Evolutionary conservation across 2,113 vertebrate genomes (phyloP).

Genomic region (Budorcas taxicolor): DNA sequence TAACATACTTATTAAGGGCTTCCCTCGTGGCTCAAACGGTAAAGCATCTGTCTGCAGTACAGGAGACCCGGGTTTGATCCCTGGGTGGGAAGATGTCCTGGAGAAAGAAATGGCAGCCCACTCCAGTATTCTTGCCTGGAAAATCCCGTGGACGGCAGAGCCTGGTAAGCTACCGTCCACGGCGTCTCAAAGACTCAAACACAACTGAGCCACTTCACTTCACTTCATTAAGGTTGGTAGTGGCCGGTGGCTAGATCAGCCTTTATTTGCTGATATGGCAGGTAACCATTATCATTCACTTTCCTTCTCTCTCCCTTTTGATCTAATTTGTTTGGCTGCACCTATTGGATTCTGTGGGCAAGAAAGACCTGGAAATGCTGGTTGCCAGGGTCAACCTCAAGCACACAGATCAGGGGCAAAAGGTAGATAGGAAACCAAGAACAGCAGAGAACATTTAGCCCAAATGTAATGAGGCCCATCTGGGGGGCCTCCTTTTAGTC

Average conservation of each 20-base stretch:
- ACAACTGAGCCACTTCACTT: too few relatives aligned
- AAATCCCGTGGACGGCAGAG: too few relatives aligned
- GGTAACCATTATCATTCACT: not conserved
- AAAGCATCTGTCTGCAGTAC: too few relatives aligned
- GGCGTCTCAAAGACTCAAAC: too few relatives aligned
- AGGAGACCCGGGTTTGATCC: too few relatives aligned
- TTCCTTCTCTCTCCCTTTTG: not conserved
- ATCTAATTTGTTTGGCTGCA: not conserved
- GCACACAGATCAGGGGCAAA: not conserved
- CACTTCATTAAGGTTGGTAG: not conserved
- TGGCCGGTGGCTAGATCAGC: not conserved
- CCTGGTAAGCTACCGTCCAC: too few relatives aligned
- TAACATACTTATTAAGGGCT: not conserved
- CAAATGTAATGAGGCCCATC: not conserved
- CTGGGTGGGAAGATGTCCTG: too few relatives aligned
- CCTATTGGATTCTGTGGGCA: not conserved
- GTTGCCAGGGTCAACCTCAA: not conserved
- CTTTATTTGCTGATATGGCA: not conserved
- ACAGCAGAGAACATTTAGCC: not conserved
- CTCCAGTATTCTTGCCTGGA: too few relatives aligned
- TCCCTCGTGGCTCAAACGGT: too few relatives aligned
- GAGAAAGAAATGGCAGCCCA: too few relatives aligned
- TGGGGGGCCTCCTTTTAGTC: not conserved
- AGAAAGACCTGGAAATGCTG: not conserved
- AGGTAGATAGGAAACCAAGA: not conserved